Evolutionary conservation across 2,113 vertebrate genomes (phyloP), one percentile per base, ranked within the genome.

Genomic region (Jaculus jaculus): DNA sequence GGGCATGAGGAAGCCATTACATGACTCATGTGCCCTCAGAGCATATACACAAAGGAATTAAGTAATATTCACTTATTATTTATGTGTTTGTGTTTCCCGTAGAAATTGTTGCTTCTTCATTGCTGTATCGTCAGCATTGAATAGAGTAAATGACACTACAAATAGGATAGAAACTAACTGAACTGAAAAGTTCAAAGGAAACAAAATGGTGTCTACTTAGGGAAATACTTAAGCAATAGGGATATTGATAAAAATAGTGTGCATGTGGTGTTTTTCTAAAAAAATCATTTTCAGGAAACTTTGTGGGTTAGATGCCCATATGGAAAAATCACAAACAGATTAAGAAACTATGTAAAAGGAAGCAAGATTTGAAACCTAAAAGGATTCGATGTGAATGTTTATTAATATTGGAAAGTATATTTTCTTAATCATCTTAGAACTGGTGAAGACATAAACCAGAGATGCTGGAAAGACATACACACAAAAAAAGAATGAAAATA

Each of bases 121-220:
- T 68, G 30, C 51, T 83, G 0, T 37, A 30, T 39, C 37, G 15
- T 66, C 23, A 63, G 4, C 34, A 11, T 74, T 91, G 81, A 93
- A 88, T 63, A 83, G 0, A 77, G 7, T 80, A 65, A 81, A 47
- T 87, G 61, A 21, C 16, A 84, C 7, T 75, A 32, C 17, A 28
- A 47, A 91, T 84, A 39, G 54, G 32, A 54, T n/a, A 80, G 21
- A 37, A 85, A 60, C 51, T 16, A 51, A 86, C 60, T 87, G 84
- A 81, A 87, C 32, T 71, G 73, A 89, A 89, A 92, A 17, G 23
- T 12, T 13, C n/a, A 81, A 68, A 92, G 34, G 63, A 88, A 84
- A 83, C 32, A 32, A 8, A 54, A 54, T 24, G 7, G n/a, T 63
- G 1, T 20, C 34, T 71, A 34, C 42, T 91, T 82, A 94, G 2